These are phyloP conservation scores for Mellivora capensis DNA, from an alignment of 2,113 vertebrate species.

Conservation along the genomic window DNA sequence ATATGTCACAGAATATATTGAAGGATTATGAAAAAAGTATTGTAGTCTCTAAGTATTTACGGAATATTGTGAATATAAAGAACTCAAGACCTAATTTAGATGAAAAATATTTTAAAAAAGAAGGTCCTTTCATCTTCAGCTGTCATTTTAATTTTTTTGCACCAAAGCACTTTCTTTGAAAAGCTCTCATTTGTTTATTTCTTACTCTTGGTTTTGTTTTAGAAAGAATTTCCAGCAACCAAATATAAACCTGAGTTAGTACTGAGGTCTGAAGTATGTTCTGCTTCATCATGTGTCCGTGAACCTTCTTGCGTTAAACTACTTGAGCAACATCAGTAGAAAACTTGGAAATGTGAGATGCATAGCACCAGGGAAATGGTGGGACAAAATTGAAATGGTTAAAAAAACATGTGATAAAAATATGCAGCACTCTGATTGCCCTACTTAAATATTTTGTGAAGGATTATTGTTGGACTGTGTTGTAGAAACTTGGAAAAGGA, in stretches of 20 bases:
- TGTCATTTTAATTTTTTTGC: background rate
- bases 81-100: background rate
- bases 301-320: background rate
- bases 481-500: background rate
- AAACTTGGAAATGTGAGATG: background rate
- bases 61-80: background rate
- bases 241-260: constrained; percentile 16
- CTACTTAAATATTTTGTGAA: background rate
- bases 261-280: background rate
- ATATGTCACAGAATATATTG: background rate
- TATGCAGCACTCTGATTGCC: background rate
- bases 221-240: background rate
- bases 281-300: background rate
- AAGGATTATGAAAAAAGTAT: background rate
- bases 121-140: background rate
- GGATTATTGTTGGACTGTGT: background rate
- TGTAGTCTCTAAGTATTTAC: background rate
- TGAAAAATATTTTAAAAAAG: constrained; percentile 5
- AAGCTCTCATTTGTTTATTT: background rate
- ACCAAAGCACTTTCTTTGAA: background rate
- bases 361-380: background rate
- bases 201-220: background rate
- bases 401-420: background rate
- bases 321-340: background rate
- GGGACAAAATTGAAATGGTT: background rate